phyloP scores from a whole-genome alignment of 2,888 invertebrate species.

The Noctua janthina region DNA sequence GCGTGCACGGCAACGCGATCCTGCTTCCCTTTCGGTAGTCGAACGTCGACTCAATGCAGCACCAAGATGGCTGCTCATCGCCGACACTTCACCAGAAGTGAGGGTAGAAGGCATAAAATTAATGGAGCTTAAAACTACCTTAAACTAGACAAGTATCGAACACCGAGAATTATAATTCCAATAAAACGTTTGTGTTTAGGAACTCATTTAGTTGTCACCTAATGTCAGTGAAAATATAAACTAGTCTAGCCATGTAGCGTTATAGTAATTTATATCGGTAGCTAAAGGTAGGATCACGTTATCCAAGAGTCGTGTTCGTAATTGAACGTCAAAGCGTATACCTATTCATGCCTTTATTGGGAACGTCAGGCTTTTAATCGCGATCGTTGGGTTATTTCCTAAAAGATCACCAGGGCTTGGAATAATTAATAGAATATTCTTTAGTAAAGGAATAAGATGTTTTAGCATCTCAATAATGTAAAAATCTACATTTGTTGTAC shows the following conservation, averaged over 20 bases:
- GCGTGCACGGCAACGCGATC: too few relatives aligned
- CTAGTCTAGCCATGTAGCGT: conserved; percentile 21
- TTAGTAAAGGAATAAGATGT: too few relatives aligned
- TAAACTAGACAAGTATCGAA: too few relatives aligned
- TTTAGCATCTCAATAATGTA: too few relatives aligned
- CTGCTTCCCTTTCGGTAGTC: too few relatives aligned
- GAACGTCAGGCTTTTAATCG: conserved; percentile 33
- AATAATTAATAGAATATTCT: neutral
- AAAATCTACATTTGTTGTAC: neutral
- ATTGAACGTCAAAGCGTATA: conserved; percentile 48
- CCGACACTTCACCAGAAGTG: too few relatives aligned
- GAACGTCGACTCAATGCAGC: too few relatives aligned
- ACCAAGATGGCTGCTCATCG: too few relatives aligned
- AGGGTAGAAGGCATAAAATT: too few relatives aligned
- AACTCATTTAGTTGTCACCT: neutral
- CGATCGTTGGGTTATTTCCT: conserved; percentile 14
- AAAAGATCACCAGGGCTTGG: neutral
- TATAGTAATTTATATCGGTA: conserved; percentile 26
- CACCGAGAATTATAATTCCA: neutral
- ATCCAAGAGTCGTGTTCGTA: conserved; percentile 31
- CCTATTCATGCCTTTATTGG: conserved; percentile 30
- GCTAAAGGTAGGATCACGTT: conserved; percentile 22
- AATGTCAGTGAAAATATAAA: conserved; percentile 7
- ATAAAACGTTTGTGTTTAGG: neutral
- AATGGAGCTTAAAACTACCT: too few relatives aligned